phyloP scores from a whole-genome alignment of 2,888 invertebrate genomes.

The Apoda limacodes region DNA sequence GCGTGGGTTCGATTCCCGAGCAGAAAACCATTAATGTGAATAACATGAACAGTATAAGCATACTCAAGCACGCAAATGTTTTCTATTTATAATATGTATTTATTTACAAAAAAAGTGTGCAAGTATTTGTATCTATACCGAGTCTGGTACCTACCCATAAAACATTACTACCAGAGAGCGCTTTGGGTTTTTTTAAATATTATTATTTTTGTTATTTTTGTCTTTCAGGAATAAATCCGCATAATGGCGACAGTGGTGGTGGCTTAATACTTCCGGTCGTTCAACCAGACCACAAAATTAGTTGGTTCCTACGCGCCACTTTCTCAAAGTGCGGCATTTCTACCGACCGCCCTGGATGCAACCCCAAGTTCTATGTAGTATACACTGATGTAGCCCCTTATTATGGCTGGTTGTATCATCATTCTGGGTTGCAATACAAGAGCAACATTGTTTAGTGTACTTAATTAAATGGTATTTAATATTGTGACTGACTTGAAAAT shows the following conservation, averaged over 20 bases:
- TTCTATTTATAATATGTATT: too few species aligned
- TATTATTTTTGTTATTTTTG: slow-evolving; percentile 7
- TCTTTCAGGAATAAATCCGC: slow-evolving; percentile 60
- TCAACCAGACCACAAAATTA: slow-evolving; percentile 43
- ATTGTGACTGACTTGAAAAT: too few species aligned
- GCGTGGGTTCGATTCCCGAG: too few species aligned
- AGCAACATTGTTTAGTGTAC: too few species aligned
- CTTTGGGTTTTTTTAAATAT: slow-evolving; percentile 6
- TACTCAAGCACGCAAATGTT: too few species aligned
- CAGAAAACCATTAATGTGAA: too few species aligned
- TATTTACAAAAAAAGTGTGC: too few species aligned
- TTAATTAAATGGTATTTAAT: too few species aligned
- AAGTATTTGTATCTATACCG: too few species aligned
- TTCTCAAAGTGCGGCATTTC: slow-evolving; percentile 49
- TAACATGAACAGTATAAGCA: too few species aligned
- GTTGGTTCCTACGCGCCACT: slow-evolving; percentile 52
- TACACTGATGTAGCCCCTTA: slow-evolving; percentile 54
- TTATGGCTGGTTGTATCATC: slow-evolving; percentile 53
- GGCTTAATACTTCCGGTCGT: slow-evolving; percentile 60
- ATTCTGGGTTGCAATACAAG: slow-evolving; percentile 37
- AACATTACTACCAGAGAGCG: slow-evolving; percentile 4
- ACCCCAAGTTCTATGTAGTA: slow-evolving; percentile 44
- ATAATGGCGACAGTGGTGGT: slow-evolving; percentile 75
- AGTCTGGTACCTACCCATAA: slow-evolving; percentile 3
- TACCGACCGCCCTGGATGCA: slow-evolving; percentile 31